Evolutionary conservation across 2,797 vertebrate genomes (phyloP).

Genomic region (Cossypha caffra): DNA sequence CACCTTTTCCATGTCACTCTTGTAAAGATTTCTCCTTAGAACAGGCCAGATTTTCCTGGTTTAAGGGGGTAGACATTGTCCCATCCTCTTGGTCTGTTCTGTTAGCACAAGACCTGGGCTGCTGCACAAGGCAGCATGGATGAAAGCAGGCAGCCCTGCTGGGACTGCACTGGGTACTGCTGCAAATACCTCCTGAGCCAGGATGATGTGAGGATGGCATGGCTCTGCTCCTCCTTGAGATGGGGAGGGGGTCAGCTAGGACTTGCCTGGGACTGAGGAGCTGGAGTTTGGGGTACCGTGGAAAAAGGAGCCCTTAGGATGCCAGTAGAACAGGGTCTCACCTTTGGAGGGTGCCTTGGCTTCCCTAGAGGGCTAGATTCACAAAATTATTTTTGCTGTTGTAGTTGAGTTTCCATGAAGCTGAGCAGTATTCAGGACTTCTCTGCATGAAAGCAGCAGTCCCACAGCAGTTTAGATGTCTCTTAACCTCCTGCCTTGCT

Average conservation of each 20-base stretch:
- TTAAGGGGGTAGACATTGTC: rapidly evolving
- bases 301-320: background rate
- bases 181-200: background rate
- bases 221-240: rapidly evolving
- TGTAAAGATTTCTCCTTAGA: background rate
- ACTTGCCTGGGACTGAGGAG: background rate
- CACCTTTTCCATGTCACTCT: background rate
- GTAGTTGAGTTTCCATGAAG: background rate
- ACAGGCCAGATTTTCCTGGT: background rate
- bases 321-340: background rate
- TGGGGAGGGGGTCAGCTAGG: rapidly evolving
- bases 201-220: background rate
- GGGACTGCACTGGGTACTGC: background rate
- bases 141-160: background rate
- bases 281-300: background rate
- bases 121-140: background rate
- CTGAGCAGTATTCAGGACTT: background rate
- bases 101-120: background rate
- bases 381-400: background rate
- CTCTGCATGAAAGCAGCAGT: background rate
- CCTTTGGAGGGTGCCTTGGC: background rate
- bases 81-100: background rate
- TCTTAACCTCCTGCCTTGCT: background rate
- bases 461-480: background rate
- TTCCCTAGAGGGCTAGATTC: background rate